Base-by-base conservation (phyloP, 2,113 vertebrate species). In the Leptosomus discolor region DNA sequence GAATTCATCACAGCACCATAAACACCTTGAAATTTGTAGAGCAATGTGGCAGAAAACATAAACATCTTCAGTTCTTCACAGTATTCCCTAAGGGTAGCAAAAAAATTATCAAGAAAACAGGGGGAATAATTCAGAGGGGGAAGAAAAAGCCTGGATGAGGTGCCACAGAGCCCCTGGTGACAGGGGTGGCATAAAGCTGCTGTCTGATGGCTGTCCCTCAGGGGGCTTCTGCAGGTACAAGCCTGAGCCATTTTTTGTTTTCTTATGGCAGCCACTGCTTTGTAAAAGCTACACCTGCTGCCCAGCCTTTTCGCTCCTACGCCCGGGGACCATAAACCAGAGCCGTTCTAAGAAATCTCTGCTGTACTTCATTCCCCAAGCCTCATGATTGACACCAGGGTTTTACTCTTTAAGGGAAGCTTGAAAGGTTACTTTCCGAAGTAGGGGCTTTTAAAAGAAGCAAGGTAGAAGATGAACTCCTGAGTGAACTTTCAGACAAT, bases 401-500 rank as follows among this genome's bases (percentile, higher is more conserved):
- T 9, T 46, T 67, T 70, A 37, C 46, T 50, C 32, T 51, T 45
- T n/a, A 45, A 76, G 60, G 20, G 51, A 79, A 43, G 48, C 39
- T 64, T 39, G n/a, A 17, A 83, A 56, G 2, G 0, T 0, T 23
- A 36, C 57, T 73, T 93, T 81, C 41, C 76, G 22, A 74, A 69
- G 63, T 0, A 53, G 11, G 30, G 30, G 36, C 48, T 86, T 76
- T 2, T 36, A 11, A 71, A 90, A n/a, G n/a, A 90, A 63, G 30
- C 56, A 83, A 82, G 56, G 88, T 19, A 30, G 56, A 46, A 76
- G 88, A 94, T 45, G 36, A 93, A 64, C 82, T 79, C 24, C 61
- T 27, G 79, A 54, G 30, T 51, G 34, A 76, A 48, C 70, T 54
- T 82, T 7, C n/a, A 92, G 27, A 93, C 91, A 86, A 45, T 36